Base-by-base conservation (phyloP, 2,113 vertebrate genomes). In the Pycnonotus jocosus region DNA sequence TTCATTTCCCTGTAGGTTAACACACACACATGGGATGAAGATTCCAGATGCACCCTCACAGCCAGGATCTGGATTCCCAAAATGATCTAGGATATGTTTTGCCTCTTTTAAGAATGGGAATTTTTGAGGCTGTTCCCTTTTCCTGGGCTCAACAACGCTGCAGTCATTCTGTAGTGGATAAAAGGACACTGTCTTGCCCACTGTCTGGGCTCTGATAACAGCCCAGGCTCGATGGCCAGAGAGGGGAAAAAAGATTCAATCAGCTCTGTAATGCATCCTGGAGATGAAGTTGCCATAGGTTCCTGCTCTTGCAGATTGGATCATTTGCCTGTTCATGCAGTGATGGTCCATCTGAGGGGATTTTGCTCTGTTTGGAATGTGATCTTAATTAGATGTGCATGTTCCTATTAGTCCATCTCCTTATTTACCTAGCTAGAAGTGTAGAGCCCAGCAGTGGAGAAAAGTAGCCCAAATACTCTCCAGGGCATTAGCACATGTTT, bases 1-100 rank as follows among this genome's bases (percentile, higher is more conserved):
- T 93, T 90, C 30, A 76, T 97, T 95, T 96, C 96, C 96, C 96
- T 66, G 60, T 74, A 96, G 96, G 94, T 70, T 82, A 86, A 69
- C 68, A 64, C 48, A 38, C 48, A 38, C 38, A 47, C 71, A 5
- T 57, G 25, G 57, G 38, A 62, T 81, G 23, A 15, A 44, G 57
- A 48, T 77, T 82, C 65, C 79, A 79, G 70, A n/a, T 72, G n/a
- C 15, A 27, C 28, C 53, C 10, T 3, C 44, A 6, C 50, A 84
- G 68, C 65, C 28, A 15, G 50, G 68, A 72, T 90, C 79, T 56
- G 10, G 10, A 60, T 40, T 74, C 66, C 12, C 44, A 22, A 24
- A 76, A 45, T 90, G 22, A 38, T 33, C 38, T 11, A 10, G 8
- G 22, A 22, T 48, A 0, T 16, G 2, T 96, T 81, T 87, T 88